These are phyloP conservation scores for Caenorhabditis sulstoni DNA, from an alignment of 2,888 invertebrate genomes.

Conservation along the genomic window DNA sequence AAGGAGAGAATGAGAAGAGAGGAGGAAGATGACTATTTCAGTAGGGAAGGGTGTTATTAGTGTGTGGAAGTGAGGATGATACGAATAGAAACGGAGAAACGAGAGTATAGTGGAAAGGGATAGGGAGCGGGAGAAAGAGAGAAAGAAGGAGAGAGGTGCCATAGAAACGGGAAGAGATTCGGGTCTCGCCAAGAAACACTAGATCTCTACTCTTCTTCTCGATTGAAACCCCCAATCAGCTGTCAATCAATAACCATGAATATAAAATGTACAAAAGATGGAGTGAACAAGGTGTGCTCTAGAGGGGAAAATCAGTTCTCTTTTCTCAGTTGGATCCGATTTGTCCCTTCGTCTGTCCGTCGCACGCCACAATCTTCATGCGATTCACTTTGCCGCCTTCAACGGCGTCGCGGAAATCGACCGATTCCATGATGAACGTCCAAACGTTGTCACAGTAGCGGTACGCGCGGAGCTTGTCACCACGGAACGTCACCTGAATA, in stretches of 20 bases:
- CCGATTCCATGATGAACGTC: slow-evolving; percentile 98
- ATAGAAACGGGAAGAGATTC: neutral
- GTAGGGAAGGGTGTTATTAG: too few relatives aligned
- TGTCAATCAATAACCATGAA: neutral
- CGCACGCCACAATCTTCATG: slow-evolving; percentile 98
- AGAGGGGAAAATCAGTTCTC: neutral
- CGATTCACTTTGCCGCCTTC: slow-evolving; percentile 83
- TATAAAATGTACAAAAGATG: slow-evolving; percentile 11
- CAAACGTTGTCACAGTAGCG: slow-evolving; percentile 99
- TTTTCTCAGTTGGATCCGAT: slow-evolving; percentile 10
- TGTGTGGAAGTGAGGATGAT: too few relatives aligned
- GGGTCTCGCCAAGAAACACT: slow-evolving; percentile 1
- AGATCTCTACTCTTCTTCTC: neutral
- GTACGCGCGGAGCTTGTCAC: slow-evolving; percentile 84
- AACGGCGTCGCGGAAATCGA: slow-evolving; percentile 87
- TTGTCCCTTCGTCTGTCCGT: slow-evolving; percentile 84
- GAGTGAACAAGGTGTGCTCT: neutral
- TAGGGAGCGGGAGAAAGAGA: too few relatives aligned
- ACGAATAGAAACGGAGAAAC: too few relatives aligned
- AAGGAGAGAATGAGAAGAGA: too few relatives aligned
- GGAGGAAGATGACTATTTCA: too few relatives aligned
- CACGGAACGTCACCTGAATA: slow-evolving; percentile 52
- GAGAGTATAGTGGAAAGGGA: too few relatives aligned
- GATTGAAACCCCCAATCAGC: too few relatives aligned
- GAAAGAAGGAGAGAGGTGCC: too few relatives aligned